Evolutionary conservation across 2,113 vertebrate species (phyloP), one percentile per base, ranked within the genome.

Genomic region (Phylloscopus whistleri): DNA sequence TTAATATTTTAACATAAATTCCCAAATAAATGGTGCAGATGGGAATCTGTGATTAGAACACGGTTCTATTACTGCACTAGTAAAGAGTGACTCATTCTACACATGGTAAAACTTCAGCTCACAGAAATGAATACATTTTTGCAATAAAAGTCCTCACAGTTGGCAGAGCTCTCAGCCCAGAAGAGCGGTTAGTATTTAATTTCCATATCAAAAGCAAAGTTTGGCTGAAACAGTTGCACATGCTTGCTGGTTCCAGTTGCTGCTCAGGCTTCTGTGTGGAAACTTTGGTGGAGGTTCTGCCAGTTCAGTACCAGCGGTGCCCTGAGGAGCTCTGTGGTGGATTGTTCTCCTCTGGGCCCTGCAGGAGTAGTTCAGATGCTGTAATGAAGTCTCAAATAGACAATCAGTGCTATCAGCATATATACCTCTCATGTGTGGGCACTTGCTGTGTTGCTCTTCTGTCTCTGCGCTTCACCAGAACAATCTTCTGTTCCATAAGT

Each of bases 31-130:
- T 72, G 56, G 58, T 86, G 63, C 85, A 95, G 92, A 92, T 89
- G 88, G 92, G 66, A 95, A 72, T 72, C 44, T 72, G 77, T 93
- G 83, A 97, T 95, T 90, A 85, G 9, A 70, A 53, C 28, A 5
- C 35, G 92, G 69, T 49, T 92, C n/a, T 77, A 59, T 92, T 93
- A 56, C 48, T 86, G 27, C 87, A 81, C 51, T 82, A 85, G 84
- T 94, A 97, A 96, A 94, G 90, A 89, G 43, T 92, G 89, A 97
- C 55, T 96, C 81, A 90, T 77, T 86, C 60, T 77, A 92, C 30
- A 44, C 72, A 55, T 94, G 93, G 72, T 53, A 94, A 90, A 97
- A 89, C 55, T 58, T 68, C n/a, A 55, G 19, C n/a, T 80, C 33
- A 26, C 62, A 82, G 44, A 94, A 93, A 86, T 62, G 23, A 90